These are phyloP conservation scores for Xiphorhynchus erythropygius DNA, from an alignment of 2,797 vertebrate species.

Conservation along the genomic window DNA sequence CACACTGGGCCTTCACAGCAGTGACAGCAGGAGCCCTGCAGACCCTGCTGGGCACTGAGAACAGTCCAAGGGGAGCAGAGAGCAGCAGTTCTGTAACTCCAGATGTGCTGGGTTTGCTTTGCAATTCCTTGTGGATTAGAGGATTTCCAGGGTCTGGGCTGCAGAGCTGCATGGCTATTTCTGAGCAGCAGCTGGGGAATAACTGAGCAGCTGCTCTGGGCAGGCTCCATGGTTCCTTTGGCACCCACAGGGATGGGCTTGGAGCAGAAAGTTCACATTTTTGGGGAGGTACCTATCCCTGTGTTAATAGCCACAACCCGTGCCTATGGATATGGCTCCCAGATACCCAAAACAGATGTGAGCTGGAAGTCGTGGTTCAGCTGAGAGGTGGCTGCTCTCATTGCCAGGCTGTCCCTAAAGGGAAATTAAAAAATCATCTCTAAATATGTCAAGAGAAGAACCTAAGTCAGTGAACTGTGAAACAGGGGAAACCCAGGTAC, in stretches of 20 bases:
- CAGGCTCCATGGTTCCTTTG: neutral
- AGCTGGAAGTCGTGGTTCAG: neutral
- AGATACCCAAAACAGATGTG: neutral
- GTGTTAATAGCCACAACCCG: neutral
- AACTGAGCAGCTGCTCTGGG: neutral
- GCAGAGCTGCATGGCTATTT: fast-evolving
- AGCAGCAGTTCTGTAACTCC: neutral
- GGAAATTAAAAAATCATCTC: neutral
- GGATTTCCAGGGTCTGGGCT: neutral
- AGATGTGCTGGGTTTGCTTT: fast-evolving
- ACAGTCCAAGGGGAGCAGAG: neutral
- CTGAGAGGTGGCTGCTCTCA: neutral
- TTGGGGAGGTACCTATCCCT: neutral
- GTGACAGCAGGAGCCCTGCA: neutral
- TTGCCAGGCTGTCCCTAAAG: neutral
- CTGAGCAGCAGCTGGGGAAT: neutral
- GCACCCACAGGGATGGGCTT: neutral
- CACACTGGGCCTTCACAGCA: neutral
- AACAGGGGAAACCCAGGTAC: neutral
- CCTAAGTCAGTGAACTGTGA: neutral
- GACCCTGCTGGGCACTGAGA: neutral
- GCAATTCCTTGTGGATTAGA: neutral
- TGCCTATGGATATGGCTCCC: fast-evolving
- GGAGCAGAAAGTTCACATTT: neutral
- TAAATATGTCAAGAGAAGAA: neutral